phyloP scores from a whole-genome alignment of 2,888 invertebrate genomes.

The Phaedon cochleariae region DNA sequence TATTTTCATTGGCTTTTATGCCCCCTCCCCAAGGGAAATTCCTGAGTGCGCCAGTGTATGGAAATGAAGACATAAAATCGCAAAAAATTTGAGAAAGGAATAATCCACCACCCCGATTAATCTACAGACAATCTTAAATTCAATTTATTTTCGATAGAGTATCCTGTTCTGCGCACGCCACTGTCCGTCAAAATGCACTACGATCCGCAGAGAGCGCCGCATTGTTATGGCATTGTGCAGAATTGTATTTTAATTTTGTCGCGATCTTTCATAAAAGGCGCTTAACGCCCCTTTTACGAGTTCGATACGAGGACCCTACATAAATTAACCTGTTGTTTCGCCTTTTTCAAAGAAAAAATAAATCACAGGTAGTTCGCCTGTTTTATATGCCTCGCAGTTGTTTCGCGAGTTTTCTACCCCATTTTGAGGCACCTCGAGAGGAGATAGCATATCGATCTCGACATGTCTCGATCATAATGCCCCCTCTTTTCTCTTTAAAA shows the following conservation, averaged over 20 bases:
- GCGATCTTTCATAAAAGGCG: slow-evolving; percentile 39
- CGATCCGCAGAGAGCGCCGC: slow-evolving; percentile 26
- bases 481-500: too few species aligned
- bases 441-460: not conserved
- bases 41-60: too few species aligned
- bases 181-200: slow-evolving; percentile 15
- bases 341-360: slow-evolving; percentile 8
- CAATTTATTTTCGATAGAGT: too few species aligned
- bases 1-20: too few species aligned
- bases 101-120: too few species aligned
- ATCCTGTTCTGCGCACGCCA: slow-evolving; percentile 21
- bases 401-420: not conserved
- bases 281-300: slow-evolving; percentile 38
- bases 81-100: too few species aligned
- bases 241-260: slow-evolving; percentile 44
- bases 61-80: too few species aligned
- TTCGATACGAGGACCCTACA: slow-evolving; percentile 36
- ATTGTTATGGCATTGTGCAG: slow-evolving; percentile 39
- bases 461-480: too few species aligned
- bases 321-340: slow-evolving; percentile 33
- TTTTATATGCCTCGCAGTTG: not conserved
- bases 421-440: not conserved
- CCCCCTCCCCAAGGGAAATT: too few species aligned
- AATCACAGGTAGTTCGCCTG: slow-evolving; percentile 14
- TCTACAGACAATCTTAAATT: too few species aligned